Base-by-base conservation (phyloP, 2,113 vertebrate species). In the Leptobrachium leishanense region DNA sequence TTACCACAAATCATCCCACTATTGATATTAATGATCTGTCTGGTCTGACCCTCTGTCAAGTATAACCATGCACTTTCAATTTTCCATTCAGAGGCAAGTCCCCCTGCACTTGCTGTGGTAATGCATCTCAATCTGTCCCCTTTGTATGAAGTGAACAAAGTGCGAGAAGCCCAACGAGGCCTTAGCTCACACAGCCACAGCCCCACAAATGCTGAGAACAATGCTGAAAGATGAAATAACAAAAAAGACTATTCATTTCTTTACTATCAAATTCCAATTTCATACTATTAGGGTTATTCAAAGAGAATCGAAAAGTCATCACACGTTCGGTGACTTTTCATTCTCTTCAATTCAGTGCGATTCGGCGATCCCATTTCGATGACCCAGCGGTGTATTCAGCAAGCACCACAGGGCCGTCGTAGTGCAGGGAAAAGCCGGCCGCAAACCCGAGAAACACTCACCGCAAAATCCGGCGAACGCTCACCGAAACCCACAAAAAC, bases 21-120 rank as follows among this genome's bases (percentile, higher is more conserved):
- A 13, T 55, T 42, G 41, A 81, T 65, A 43, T 11, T 66, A 71
- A 74, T 46, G 66, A 84, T 75, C 77, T 54, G 81, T 69, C 72
- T 81, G 70, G 57, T 71, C 57, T 74, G 42, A 83, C 53, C 73
- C 74, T 72, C 65, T 82, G 73, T 72, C 74, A 72, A 46, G 54
- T 64, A 39, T 77, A 81, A 84, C 44, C 42, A 70, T 83, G 68
- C 67, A 75, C 20, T 77, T 82, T 72, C 81, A 13, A 72, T 76
- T 78, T 72, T 46, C 2, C 53, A 44, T 2, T 72, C 82, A 65
- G 65, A 71, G 82, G 53, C 39, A 10, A 15, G 46, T 79, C 74
- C 40, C 20, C 75, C 39, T 69, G 20, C 71, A 77, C 20, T 69
- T 80, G 15, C 13, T 70, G 71, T 79, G 81, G 68, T 68, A 62